Conservation (phyloP, 2,113 vertebrate genomes). For the Brevimyrus niger region DNA sequence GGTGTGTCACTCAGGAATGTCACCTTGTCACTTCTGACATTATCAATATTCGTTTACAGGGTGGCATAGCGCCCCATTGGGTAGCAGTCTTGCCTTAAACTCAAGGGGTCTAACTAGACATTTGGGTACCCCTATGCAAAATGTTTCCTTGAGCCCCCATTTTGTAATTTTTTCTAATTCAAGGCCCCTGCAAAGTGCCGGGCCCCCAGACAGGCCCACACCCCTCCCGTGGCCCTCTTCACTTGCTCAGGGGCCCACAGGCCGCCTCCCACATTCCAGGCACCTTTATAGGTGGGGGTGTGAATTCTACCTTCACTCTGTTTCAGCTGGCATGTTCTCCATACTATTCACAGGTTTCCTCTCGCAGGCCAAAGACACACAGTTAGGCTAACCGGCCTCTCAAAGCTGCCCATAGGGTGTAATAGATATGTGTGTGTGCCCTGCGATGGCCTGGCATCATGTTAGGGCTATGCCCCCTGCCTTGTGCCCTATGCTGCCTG, state of each 20-base stretch:
- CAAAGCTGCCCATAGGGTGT: background rate
- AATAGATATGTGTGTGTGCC: background rate
- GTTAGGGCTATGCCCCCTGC: background rate
- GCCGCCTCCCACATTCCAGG: too few species aligned
- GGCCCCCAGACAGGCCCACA: background rate
- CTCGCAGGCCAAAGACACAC: background rate
- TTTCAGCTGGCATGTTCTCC: background rate
- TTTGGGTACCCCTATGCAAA: background rate
- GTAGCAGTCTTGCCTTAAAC: background rate
- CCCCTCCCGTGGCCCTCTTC: background rate
- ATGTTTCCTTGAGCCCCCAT: background rate
- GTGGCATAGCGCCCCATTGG: background rate
- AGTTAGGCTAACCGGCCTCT: background rate
- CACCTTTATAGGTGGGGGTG: background rate
- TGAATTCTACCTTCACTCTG: background rate
- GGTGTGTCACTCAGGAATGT: background rate
- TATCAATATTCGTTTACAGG: background rate
- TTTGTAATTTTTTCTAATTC: background rate
- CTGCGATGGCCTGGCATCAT: background rate
- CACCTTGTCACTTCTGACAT: background rate
- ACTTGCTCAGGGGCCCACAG: background rate
- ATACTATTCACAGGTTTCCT: background rate
- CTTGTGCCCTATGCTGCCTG: background rate
- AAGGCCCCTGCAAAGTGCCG: background rate
- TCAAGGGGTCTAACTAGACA: background rate